Evolutionary conservation across 2,888 invertebrate genomes (phyloP).

Genomic region (Epistrophe eligans): DNA sequence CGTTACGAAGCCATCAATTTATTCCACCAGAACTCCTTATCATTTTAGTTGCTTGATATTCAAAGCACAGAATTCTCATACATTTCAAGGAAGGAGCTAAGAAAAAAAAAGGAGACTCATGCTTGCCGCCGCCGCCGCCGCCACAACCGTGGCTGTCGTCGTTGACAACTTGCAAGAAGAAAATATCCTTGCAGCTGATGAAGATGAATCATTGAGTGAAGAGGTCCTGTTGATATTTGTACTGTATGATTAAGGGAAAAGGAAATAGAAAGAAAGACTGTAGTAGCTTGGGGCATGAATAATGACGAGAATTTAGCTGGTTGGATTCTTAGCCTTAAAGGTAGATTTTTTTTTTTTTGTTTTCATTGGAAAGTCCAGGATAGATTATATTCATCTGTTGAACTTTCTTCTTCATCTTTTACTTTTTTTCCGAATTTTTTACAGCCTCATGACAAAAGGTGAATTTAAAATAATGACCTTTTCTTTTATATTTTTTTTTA

Average conservation of each 20-base stretch:
- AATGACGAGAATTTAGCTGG: conserved; percentile 57
- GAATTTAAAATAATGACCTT: conserved; percentile 64
- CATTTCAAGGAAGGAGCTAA: conserved; percentile 30
- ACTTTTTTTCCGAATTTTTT: not conserved
- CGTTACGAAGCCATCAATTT: conserved; percentile 60
- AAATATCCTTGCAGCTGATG: conserved; percentile 54
- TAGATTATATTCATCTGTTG: conserved; percentile 65
- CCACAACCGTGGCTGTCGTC: not conserved
- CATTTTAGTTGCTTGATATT: conserved; percentile 65
- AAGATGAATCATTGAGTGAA: conserved; percentile 68
- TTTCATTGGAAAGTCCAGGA: conserved; percentile 13
- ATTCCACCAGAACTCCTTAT: conserved; percentile 63
- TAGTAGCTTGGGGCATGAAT: conserved; percentile 35
- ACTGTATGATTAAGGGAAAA: conserved; percentile 48
- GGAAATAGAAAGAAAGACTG: conserved; percentile 16
- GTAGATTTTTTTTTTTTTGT: not conserved
- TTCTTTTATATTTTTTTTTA: not conserved
- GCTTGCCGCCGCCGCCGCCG: not conserved
- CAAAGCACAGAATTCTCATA: conserved; percentile 69
- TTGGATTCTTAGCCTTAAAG: conserved; percentile 24
- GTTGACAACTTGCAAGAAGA: conserved; percentile 44
- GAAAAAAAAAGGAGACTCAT: conserved; percentile 5
- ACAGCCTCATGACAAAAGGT: conserved; percentile 17
- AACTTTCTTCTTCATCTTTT: conserved; percentile 37
- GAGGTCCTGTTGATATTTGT: conserved; percentile 60